Conservation (phyloP, 2,888 invertebrate genomes). For the Linyphia triangularis region DNA sequence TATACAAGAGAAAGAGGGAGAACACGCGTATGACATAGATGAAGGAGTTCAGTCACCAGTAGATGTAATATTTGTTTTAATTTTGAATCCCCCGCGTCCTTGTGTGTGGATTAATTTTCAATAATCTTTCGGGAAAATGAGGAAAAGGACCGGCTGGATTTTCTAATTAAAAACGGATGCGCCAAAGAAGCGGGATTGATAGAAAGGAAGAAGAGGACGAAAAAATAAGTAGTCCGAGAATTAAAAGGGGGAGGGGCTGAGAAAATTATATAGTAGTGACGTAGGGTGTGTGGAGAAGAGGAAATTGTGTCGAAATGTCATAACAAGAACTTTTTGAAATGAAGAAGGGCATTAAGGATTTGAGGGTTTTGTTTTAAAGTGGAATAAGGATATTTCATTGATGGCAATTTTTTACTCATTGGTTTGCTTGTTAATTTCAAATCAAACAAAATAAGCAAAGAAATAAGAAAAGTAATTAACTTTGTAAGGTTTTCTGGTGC, state of each 20-base stretch:
- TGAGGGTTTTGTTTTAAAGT: conserved; percentile 7
- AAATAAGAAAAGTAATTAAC: too few species aligned
- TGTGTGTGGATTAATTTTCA: conserved; percentile 68
- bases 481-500: too few species aligned
- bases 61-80: conserved; percentile 73
- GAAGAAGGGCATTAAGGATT: not conserved
- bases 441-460: too few species aligned
- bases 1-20: not conserved
- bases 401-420: too few species aligned
- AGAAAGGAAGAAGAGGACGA: conserved; percentile 2
- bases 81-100: conserved; percentile 54
- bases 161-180: conserved; percentile 72
- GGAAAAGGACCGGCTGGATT: conserved; percentile 38
- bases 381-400: too few species aligned
- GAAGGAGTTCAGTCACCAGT: conserved; percentile 1
- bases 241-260: conserved; percentile 22
- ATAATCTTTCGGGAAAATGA: conserved; percentile 39
- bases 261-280: not conserved
- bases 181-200: conserved; percentile 7
- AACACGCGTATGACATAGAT: not conserved
- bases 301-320: conserved; percentile 64
- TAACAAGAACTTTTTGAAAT: conserved; percentile 50
- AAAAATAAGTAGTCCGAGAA: conserved; percentile 21
- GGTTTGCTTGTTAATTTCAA: too few species aligned
- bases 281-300: not conserved